These are phyloP conservation scores for Dasyprocta punctata DNA, from an alignment of 2,113 vertebrate genomes.

Conservation along the genomic window DNA sequence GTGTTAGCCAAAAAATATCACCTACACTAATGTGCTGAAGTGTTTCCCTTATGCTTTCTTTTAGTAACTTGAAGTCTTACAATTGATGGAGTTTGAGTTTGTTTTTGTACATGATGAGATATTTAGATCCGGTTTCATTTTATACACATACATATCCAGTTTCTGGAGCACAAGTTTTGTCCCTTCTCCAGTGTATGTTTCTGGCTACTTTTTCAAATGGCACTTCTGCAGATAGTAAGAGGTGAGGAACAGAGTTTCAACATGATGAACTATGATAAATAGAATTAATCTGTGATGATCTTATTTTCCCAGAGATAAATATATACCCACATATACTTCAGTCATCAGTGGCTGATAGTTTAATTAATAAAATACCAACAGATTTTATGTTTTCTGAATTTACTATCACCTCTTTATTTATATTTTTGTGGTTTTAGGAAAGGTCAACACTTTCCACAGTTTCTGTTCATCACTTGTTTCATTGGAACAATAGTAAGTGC, in stretches of 20 bases:
- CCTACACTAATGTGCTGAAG: not conserved
- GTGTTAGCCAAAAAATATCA: not conserved
- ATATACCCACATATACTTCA: not conserved
- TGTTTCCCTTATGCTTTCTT: not conserved
- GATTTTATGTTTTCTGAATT: slow-evolving; percentile 23
- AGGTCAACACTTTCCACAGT: not conserved
- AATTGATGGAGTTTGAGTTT: not conserved
- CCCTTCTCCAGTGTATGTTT: not conserved
- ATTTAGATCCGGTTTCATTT: not conserved
- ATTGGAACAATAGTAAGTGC: not conserved
- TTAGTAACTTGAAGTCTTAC: not conserved
- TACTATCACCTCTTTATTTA: not conserved
- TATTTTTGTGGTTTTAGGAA: not conserved
- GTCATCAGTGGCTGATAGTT: not conserved
- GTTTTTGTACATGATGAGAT: not conserved
- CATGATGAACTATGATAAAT: not conserved
- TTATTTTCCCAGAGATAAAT: not conserved
- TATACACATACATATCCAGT: not conserved
- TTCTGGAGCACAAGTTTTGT: not conserved
- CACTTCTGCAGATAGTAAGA: not conserved
- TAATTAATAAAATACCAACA: not conserved
- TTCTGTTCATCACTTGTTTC: not conserved
- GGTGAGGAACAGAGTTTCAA: not conserved
- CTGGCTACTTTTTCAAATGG: not conserved
- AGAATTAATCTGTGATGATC: not conserved